These are phyloP conservation scores for Trematomus loennbergii DNA, from an alignment of 2,113 vertebrate species.

Conservation along the genomic window DNA sequence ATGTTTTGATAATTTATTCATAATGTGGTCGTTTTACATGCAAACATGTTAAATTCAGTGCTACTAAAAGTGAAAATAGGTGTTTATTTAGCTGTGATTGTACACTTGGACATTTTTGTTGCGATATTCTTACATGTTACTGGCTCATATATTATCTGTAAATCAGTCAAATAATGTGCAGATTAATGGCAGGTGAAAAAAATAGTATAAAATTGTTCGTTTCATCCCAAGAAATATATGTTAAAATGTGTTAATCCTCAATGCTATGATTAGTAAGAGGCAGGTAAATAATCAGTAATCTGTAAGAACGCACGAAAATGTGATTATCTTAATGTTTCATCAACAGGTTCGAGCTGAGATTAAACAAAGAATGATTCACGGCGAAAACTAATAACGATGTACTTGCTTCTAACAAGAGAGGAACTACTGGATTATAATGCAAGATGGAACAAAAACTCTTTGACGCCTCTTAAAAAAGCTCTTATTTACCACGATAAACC, in stretches of 20 bases:
- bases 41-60: neutral
- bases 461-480: slow-evolving; percentile 16
- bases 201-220: too few relatives aligned
- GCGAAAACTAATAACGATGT: slow-evolving; percentile 26
- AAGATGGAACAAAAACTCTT: slow-evolving; percentile 5
- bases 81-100: too few relatives aligned
- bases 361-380: neutral
- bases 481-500: neutral
- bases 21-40: neutral
- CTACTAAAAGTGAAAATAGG: neutral
- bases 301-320: too few relatives aligned
- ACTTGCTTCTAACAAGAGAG: slow-evolving; percentile 4
- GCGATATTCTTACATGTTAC: neutral
- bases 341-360: slow-evolving; percentile 57
- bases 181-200: neutral
- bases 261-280: neutral
- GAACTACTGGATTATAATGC: slow-evolving; percentile 18
- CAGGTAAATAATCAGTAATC: slow-evolving; percentile 2
- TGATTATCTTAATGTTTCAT: neutral
- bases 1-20: neutral
- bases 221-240: neutral
- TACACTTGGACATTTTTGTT: slow-evolving; percentile 4
- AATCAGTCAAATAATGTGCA: neutral
- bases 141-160: neutral
- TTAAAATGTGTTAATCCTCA: slow-evolving; percentile 2